phyloP scores from a whole-genome alignment of 2,888 invertebrate genomes.

The Tetragonula carbonaria region DNA sequence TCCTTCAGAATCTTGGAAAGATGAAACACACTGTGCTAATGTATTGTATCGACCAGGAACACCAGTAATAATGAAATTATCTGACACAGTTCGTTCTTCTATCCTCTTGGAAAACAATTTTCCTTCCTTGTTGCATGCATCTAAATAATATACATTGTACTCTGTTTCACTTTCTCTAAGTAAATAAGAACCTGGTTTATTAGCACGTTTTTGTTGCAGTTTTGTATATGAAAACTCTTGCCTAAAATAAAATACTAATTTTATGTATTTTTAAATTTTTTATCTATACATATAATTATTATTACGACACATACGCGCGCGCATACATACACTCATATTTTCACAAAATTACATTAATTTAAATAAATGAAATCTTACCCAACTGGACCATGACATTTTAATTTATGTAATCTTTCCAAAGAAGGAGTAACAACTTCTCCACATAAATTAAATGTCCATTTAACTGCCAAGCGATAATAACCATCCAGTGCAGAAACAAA shows the following conservation, averaged over 20 bases:
- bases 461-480: conserved; percentile 92
- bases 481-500: conserved; percentile 94
- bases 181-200: conserved; percentile 92
- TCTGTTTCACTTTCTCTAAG: conserved; percentile 92
- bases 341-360: not conserved
- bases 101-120: conserved; percentile 78
- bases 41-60: conserved; percentile 86
- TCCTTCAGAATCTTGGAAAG: conserved; percentile 87
- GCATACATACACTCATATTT: not conserved
- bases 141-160: conserved; percentile 92
- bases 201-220: conserved; percentile 91
- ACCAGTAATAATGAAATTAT: conserved; percentile 85
- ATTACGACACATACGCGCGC: no score
- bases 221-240: conserved; percentile 94
- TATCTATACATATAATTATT: not conserved
- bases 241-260: conserved; percentile 84
- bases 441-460: conserved; percentile 96
- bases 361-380: conserved; percentile 86
- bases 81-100: conserved; percentile 85
- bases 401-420: conserved; percentile 88
- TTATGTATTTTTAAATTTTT: not conserved
- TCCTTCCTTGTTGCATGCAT: conserved; percentile 90
- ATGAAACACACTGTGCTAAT: conserved; percentile 87
- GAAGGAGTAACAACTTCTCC: conserved; percentile 93
- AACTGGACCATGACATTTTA: conserved; percentile 95